Evolutionary conservation across 2,888 invertebrate species (phyloP), one percentile per base, ranked within the genome.

Genomic region (Marasmarcha lunaedactyla): DNA sequence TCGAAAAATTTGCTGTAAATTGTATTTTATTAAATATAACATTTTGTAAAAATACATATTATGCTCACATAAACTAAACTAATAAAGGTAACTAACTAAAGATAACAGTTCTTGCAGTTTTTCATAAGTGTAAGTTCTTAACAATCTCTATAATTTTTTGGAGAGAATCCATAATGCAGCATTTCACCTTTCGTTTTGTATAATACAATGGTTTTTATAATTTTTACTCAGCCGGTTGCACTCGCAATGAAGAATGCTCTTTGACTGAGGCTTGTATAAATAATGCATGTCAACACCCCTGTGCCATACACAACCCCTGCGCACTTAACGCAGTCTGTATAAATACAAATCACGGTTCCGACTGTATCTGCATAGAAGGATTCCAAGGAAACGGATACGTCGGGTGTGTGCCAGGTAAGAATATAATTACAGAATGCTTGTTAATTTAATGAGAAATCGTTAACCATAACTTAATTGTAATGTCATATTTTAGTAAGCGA

Each of bases 341-440:
- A 73, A 94, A 94, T 72, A 91, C 91, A 39, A 93, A 94, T 58
- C 95, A 95, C 63, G 91, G 90, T 49, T 90, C 92, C 14, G 93
- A 93, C 60, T 95, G 95, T 71, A 91, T 90, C 65, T 95, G 95
- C 62, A 86, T 88, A 35, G 92, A 94, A 71, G 94, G 93, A 48
- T 94, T 88, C 70, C 91, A 93, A 70, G 95, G 95, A 63, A 93
- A 94, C 60, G 94, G 93, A 57, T 91, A 91, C 56, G 86, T 92
- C 36, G 90, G 90, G 56, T 94, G 94, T 61, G 87, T 88, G 50
- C 88, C 89, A 86, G 92, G 94, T 94, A 85, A 72, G 57, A 42
- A 38, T 10, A n/a, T 20, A 6, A 20, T 9, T 7, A 10, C 10
- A 26, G 10, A 48, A 48, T 39, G 15, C 37, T 37, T 15, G 35